These are phyloP conservation scores for Albula goreensis DNA, from an alignment of 2,113 vertebrate genomes.

Conservation along the genomic window DNA sequence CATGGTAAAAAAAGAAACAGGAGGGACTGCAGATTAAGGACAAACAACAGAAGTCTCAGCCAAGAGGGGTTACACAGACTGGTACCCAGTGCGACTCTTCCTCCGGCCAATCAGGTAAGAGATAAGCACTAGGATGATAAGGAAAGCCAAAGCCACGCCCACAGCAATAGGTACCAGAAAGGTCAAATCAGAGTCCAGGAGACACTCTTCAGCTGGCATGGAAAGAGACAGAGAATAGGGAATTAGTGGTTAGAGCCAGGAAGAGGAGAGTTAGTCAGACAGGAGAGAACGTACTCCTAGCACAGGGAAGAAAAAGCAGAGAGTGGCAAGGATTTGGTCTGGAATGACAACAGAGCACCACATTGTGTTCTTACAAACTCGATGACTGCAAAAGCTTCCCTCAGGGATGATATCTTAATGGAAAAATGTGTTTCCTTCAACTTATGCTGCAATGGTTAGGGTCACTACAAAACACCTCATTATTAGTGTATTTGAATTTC, in stretches of 20 bases:
- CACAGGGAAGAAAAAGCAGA: slow-evolving; percentile 6
- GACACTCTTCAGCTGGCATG: slow-evolving; percentile 91
- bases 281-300: neutral
- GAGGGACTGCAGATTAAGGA: neutral
- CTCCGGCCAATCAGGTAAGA: slow-evolving; percentile 92
- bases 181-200: slow-evolving; percentile 95
- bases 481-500: neutral
- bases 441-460: neutral
- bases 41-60: slow-evolving; percentile 32
- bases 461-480: neutral
- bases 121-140: slow-evolving; percentile 94
- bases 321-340: slow-evolving; percentile 20
- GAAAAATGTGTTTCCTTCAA: no score
- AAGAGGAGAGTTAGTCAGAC: neutral
- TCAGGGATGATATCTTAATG: neutral
- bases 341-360: neutral
- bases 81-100: slow-evolving; percentile 92
- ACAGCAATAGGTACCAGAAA: slow-evolving; percentile 95
- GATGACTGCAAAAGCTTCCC: no score
- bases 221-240: slow-evolving; percentile 62
- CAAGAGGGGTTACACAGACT: slow-evolving; percentile 79
- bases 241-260: neutral
- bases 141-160: slow-evolving; percentile 88
- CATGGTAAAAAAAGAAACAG: slow-evolving; percentile 22
- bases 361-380: neutral